A percentile compares a stretch with the other conserved stretches of the same genome.
These are phyloP conservation scores for Antedon bifida DNA, from an alignment of 35 echinoderm and acorn worm genomes.

Conservation along the genomic window DNA sequence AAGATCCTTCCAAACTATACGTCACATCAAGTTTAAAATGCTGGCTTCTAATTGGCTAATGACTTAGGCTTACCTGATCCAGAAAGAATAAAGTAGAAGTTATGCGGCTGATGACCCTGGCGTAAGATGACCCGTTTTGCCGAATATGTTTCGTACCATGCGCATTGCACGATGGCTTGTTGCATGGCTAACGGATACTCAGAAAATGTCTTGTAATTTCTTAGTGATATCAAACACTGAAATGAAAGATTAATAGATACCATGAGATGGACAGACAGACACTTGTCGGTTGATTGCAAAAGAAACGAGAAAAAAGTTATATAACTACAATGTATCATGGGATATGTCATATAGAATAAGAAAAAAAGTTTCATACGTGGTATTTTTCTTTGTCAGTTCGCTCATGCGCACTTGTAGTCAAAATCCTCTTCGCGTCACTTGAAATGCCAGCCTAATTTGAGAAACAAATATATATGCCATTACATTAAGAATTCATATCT, in stretches of 20 bases:
- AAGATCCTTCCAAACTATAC: no score
- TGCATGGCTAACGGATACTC: constrained; percentile 87
- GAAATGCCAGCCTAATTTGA: constrained; percentile 48
- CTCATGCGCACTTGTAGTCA: constrained; percentile 16
- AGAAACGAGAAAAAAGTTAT: no score
- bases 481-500: no score
- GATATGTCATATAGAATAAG: no score
- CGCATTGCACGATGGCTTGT: constrained; percentile 49
- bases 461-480: not conserved
- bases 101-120: constrained; percentile 56
- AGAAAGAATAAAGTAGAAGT: constrained; percentile 89
- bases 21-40: no score
- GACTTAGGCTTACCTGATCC: constrained; percentile 54
- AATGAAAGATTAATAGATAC: no score
- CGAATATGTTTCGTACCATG: constrained; percentile 53
- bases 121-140: constrained; percentile 57
- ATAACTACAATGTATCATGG: no score
- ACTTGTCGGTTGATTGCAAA: no score
- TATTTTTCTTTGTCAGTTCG: constrained; percentile 71
- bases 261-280: no score
- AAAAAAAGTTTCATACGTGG: no score
- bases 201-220: constrained; percentile 65
- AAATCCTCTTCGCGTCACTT: constrained; percentile 42
- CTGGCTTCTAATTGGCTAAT: no score
- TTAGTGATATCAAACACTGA: constrained; percentile 57